Conservation (phyloP, 2,113 vertebrate species). For the Chionodraco myersi region DNA sequence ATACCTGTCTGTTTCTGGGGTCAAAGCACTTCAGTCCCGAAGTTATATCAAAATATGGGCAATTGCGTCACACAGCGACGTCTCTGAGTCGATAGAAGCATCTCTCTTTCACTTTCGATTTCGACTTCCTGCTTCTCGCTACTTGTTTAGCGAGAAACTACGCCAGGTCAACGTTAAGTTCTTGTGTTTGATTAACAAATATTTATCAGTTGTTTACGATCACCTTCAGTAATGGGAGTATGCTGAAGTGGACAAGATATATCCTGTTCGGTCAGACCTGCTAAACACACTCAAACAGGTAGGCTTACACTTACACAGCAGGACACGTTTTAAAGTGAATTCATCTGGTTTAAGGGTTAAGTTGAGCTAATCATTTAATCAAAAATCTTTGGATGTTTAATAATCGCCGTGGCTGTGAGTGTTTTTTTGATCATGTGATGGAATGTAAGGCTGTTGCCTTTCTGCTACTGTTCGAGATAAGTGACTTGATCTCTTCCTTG, state of each 20-base stretch:
- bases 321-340: too few relatives aligned
- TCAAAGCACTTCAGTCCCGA: neutral
- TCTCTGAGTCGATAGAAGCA: neutral
- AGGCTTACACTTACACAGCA: neutral
- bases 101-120: conserved; percentile 29
- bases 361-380: neutral
- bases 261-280: neutral
- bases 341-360: too few relatives aligned
- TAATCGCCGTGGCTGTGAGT: neutral
- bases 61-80: neutral
- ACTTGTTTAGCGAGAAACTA: neutral
- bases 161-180: neutral
- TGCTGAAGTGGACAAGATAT: neutral
- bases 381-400: neutral
- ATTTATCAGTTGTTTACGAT: too few relatives aligned
- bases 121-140: neutral
- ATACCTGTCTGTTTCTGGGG: neutral
- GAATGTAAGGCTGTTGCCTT: neutral
- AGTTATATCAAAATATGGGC: neutral
- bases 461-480: neutral
- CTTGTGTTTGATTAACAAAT: neutral
- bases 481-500: too few relatives aligned
- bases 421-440: neutral
- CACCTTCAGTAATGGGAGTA: neutral
- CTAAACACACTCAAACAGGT: conserved; percentile 11